Evolutionary conservation across 2,797 vertebrate genomes (phyloP).

Genomic region (Coregonus ussuriensis): DNA sequence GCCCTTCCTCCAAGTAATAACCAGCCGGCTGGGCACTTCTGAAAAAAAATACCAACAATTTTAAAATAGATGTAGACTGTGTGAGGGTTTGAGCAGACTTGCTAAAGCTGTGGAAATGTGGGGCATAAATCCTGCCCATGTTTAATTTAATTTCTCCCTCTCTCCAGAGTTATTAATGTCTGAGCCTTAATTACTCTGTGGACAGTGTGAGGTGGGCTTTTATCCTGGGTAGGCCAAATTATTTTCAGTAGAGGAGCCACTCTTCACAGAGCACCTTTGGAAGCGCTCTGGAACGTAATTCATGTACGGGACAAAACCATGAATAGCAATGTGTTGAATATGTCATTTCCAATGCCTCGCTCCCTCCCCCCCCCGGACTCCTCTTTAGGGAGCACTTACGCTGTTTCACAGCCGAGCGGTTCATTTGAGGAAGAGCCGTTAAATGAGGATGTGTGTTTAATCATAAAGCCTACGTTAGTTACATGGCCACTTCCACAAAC

Average conservation of each 20-base stretch:
- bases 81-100: constrained; percentile 50
- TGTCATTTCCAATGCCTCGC: constrained; percentile 15
- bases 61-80: constrained; percentile 32
- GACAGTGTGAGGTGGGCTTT: constrained; percentile 47
- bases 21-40: neutral
- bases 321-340: constrained; percentile 61
- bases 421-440: constrained; percentile 42
- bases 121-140: constrained; percentile 58
- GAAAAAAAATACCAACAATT: constrained; percentile 7
- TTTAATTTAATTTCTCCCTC: constrained; percentile 57
- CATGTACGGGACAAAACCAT: constrained; percentile 49
- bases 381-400: constrained; percentile 32
- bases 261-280: constrained; percentile 43
- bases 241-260: constrained; percentile 35
- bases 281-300: constrained; percentile 54
- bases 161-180: constrained; percentile 59
- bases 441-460: constrained; percentile 45
- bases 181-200: constrained; percentile 63
- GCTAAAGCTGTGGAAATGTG: constrained; percentile 35
- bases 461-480: constrained; percentile 32
- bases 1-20: constrained; percentile 33
- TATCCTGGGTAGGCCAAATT: constrained; percentile 45
- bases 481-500: constrained; percentile 11
- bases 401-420: constrained; percentile 34
- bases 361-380: constrained; percentile 36